Conservation (phyloP, 2,113 vertebrate genomes). For the Pogona vitticeps region DNA sequence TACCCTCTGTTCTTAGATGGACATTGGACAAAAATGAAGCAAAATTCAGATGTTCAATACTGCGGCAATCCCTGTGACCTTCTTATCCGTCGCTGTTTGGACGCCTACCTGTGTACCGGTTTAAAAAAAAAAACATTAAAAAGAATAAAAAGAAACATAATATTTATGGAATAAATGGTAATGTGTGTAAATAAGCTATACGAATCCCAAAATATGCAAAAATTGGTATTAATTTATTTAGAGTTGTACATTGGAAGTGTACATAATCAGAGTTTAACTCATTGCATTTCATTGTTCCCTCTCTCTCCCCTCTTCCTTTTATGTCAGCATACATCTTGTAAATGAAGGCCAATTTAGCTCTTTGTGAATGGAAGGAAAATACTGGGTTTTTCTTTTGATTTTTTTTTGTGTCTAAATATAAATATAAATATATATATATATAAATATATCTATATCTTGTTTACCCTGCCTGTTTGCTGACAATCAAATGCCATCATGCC, state of each 20-base stretch:
- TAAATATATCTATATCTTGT: conserved; percentile 56
- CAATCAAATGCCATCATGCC: conserved; percentile 83
- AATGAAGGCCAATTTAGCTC: conserved; percentile 88
- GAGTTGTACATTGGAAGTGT: conserved; percentile 98
- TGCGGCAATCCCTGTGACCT: conserved; percentile 19
- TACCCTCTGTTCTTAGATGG: neutral
- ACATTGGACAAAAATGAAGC: neutral
- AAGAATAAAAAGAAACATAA: conserved; percentile 47
- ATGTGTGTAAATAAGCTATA: conserved; percentile 99
- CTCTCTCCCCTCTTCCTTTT: conserved; percentile 79
- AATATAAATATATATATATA: neutral
- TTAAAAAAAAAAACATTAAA: conserved; percentile 54
- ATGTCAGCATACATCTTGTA: conserved; percentile 93
- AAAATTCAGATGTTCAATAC: neutral
- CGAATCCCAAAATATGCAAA: conserved; percentile 97
- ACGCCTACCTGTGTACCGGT: conserved; percentile 69
- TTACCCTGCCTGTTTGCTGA: conserved; percentile 80
- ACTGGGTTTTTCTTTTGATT: conserved; percentile 67
- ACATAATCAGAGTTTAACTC: conserved; percentile 94
- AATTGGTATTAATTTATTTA: conserved; percentile 99
- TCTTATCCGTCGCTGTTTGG: neutral
- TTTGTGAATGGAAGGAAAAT: conserved; percentile 84
- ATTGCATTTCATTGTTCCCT: conserved; percentile 77
- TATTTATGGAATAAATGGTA: conserved; percentile 99
- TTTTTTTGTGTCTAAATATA: conserved; percentile 79